Conservation (phyloP, 2,113 vertebrate species). For the Cynopterus brachyotis region DNA sequence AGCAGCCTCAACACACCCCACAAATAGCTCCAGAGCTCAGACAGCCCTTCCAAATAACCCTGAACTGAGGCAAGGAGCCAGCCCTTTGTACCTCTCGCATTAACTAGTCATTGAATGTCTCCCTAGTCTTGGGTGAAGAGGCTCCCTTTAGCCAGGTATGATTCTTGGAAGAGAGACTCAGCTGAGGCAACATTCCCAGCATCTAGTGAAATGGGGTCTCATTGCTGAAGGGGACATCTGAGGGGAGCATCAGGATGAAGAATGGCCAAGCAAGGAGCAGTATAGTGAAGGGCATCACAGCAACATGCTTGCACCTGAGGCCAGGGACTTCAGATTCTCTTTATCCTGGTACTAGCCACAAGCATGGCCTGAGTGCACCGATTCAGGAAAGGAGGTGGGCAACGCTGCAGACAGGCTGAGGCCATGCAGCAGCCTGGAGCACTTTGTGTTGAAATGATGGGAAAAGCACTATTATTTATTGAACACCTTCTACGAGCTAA, state of each 20-base stretch:
- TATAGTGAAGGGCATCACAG: background rate
- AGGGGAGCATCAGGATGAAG: background rate
- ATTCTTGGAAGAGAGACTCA: background rate
- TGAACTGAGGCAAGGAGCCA: background rate
- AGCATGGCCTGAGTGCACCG: background rate
- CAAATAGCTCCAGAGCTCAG: background rate
- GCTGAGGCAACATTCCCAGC: background rate
- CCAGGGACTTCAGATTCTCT: background rate
- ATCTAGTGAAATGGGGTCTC: background rate
- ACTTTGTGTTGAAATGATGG: background rate
- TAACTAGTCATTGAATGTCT: too few species aligned
- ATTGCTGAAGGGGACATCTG: background rate
- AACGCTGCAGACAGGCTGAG: background rate
- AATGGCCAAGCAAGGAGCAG: background rate
- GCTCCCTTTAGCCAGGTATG: background rate
- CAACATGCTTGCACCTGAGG: background rate
- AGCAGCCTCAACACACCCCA: background rate
- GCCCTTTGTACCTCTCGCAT: accelerated
- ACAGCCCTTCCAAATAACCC: background rate
- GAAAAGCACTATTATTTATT: accelerated
- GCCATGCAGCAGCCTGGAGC: accelerated
- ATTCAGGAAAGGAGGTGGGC: background rate
- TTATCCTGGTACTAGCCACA: background rate
- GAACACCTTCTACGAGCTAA: background rate
- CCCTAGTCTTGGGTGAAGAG: background rate